Conservation (phyloP, 1,140 invertebrate species). For the Zophobas atratus region DNA sequence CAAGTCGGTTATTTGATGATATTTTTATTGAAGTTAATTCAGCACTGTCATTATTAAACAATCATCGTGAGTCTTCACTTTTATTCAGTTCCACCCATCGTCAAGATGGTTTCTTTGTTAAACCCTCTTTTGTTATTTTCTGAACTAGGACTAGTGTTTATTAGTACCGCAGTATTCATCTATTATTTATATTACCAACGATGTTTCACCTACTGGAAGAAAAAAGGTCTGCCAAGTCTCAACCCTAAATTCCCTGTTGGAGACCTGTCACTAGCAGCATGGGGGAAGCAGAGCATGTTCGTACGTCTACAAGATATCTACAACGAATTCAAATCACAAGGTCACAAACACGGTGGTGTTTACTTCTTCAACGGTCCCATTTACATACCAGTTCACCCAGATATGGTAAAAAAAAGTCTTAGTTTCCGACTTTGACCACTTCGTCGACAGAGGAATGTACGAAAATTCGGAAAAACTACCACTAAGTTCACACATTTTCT, state of each 20-base stretch:
- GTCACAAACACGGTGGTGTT: neutral
- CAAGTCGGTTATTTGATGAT: too few relatives aligned
- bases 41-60: neutral
- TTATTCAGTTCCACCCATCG: neutral
- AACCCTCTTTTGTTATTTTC: neutral
- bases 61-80: neutral
- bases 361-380: slow-evolving; percentile 33
- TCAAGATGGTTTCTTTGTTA: neutral
- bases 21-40: too few relatives aligned
- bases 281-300: slow-evolving; percentile 8
- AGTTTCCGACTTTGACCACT: slow-evolving; percentile 69
- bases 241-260: slow-evolving; percentile 10
- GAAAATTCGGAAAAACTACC: slow-evolving; percentile 68
- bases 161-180: neutral
- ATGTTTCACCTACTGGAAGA: slow-evolving; percentile 32
- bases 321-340: slow-evolving; percentile 7
- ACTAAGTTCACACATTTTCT: slow-evolving; percentile 54
- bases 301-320: neutral
- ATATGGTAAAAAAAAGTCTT: slow-evolving; percentile 69
- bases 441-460: slow-evolving; percentile 68
- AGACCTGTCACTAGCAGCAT: slow-evolving; percentile 1
- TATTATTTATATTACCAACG: slow-evolving; percentile 20
- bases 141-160: slow-evolving; percentile 4
- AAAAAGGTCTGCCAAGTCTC: slow-evolving; percentile 9
- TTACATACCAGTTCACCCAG: slow-evolving; percentile 64